phyloP scores from a whole-genome alignment of 1,140 invertebrate species.

The Tetramorium parvispinum region DNA sequence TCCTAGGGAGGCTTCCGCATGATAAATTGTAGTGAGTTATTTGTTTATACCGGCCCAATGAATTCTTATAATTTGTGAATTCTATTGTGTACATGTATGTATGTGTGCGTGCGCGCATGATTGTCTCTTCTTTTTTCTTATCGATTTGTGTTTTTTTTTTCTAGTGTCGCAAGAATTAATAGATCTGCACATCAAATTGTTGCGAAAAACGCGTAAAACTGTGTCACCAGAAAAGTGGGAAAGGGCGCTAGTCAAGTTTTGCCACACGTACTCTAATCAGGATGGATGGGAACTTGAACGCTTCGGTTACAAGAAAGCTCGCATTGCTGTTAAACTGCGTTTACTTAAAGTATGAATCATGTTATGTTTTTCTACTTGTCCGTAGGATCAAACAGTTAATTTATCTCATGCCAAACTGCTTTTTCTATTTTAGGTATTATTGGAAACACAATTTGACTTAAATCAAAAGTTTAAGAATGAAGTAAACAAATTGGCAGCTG shows the following conservation, averaged over 20 bases:
- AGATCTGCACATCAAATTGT: constrained; percentile 95
- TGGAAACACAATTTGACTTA: constrained; percentile 97
- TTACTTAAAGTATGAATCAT: constrained; percentile 91
- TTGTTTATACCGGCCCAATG: not conserved
- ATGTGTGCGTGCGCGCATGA: not conserved
- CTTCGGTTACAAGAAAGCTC: constrained; percentile 97
- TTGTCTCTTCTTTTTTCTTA: not conserved
- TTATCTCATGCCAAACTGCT: not conserved
- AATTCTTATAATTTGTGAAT: not conserved
- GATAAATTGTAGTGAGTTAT: not conserved
- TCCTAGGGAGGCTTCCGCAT: no score
- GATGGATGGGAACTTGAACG: constrained; percentile 98
- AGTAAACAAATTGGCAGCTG: constrained; percentile 93
- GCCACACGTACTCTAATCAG: constrained; percentile 94
- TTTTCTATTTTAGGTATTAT: constrained; percentile 89
- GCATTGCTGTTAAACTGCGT: constrained; percentile 94
- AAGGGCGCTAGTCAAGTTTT: constrained; percentile 94
- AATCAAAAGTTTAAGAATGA: constrained; percentile 97
- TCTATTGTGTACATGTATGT: not conserved
- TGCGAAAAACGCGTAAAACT: constrained; percentile 94
- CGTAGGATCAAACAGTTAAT: not conserved
- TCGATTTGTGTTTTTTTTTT: constrained; percentile 80
- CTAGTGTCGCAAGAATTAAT: constrained; percentile 92
- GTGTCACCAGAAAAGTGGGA: constrained; percentile 96
- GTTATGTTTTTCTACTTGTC: not conserved